Conservation (phyloP, 1,140 invertebrate species). For the Copidosoma floridanum region DNA sequence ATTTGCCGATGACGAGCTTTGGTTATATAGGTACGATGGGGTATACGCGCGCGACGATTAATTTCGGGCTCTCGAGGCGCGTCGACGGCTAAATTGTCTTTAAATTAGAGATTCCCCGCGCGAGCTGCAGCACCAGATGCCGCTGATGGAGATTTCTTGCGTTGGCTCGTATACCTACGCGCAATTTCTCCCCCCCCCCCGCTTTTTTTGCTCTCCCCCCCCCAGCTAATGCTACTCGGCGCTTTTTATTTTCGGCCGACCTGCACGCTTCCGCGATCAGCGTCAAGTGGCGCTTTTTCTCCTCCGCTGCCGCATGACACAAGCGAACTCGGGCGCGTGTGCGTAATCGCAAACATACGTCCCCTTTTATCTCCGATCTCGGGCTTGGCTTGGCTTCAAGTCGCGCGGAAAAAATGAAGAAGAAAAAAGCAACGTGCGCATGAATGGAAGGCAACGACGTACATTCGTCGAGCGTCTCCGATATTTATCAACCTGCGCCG, state of each 20-base stretch:
- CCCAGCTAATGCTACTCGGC: too few species aligned
- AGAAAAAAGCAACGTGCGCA: too few species aligned
- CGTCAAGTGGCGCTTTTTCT: neutral
- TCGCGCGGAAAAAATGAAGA: slow-evolving; percentile 23
- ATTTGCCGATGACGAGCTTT: neutral
- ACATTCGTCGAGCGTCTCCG: too few species aligned
- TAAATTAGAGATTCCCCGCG: slow-evolving; percentile 14
- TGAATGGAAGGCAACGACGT: too few species aligned
- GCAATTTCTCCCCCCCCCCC: too few species aligned
- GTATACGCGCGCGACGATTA: neutral
- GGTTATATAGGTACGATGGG: too few species aligned
- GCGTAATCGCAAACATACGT: slow-evolving; percentile 20
- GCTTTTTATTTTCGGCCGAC: neutral
- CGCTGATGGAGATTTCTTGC: neutral
- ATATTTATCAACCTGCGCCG: too few species aligned
- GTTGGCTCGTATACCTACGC: too few species aligned
- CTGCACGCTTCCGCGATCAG: neutral
- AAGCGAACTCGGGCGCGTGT: slow-evolving; percentile 15
- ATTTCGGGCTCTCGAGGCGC: neutral
- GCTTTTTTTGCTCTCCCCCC: slow-evolving; percentile 1
- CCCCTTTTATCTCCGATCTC: slow-evolving; percentile 26
- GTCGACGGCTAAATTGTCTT: slow-evolving; percentile 9
- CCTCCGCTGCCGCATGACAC: too few species aligned
- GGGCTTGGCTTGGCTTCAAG: slow-evolving; percentile 24
- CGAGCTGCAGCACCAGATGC: neutral